Evolutionary conservation across 2,113 vertebrate genomes (phyloP).

Genomic region (Laterallus jamaicensis): DNA sequence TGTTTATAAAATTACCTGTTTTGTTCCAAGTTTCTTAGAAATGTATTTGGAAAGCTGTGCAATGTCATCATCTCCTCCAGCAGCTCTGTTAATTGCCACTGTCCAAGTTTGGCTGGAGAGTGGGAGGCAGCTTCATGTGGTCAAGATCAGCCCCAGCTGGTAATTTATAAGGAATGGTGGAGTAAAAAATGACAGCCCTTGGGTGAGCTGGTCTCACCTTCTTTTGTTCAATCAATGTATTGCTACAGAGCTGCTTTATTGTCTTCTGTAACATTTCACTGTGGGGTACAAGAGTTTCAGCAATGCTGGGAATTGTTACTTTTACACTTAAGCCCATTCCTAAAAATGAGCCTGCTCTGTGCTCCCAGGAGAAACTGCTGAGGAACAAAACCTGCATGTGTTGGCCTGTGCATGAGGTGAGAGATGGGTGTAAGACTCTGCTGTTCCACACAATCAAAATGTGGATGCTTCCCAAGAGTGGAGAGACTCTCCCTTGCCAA

Average conservation of each 20-base stretch:
- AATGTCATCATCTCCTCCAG: background rate
- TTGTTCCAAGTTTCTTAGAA: background rate
- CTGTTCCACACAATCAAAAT: background rate
- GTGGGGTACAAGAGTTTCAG: background rate
- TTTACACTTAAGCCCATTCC: accelerated
- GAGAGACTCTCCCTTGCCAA: background rate
- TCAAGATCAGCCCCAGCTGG: background rate
- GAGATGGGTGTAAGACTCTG: background rate
- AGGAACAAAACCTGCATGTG: background rate
- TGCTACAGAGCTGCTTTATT: background rate
- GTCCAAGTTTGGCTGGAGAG: background rate
- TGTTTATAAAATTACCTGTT: background rate
- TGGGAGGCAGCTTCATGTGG: background rate
- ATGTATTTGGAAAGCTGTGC: background rate
- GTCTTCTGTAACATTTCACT: background rate
- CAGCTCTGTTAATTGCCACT: background rate
- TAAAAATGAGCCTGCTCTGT: background rate
- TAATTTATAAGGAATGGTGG: background rate
- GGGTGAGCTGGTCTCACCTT: background rate
- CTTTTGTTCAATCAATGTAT: background rate
- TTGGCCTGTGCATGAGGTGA: no score
- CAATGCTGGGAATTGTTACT: background rate
- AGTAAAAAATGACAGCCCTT: background rate
- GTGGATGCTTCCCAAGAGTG: background rate
- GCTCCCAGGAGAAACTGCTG: background rate